Evolutionary conservation across 2,888 invertebrate species (phyloP).

Genomic region (Megaustenia siamemsis): DNA sequence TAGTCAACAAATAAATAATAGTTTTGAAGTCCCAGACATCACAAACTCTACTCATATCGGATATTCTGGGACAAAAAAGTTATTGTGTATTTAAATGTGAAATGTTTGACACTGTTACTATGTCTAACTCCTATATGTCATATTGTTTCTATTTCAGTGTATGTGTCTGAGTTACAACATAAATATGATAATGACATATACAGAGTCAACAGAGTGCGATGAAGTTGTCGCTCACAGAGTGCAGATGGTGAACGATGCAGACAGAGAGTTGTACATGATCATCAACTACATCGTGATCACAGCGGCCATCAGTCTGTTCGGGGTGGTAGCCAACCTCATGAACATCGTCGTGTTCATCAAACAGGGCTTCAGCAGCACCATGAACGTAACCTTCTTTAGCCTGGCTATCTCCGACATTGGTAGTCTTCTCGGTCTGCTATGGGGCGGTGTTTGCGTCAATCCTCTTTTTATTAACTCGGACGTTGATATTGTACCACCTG

Average conservation of each 20-base stretch:
- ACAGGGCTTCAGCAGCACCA: conserved; percentile 24
- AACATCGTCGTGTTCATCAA: neutral
- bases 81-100: no score
- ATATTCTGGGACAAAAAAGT: no score
- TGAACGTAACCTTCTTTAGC: neutral
- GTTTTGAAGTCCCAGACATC: no score
- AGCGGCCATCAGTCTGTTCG: neutral
- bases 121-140: no score
- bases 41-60: no score
- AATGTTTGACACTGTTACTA: no score
- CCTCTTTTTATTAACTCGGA: conserved; percentile 24
- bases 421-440: neutral
- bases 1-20: no score
- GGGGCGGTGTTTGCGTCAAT: conserved; percentile 5
- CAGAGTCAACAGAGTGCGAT: no score
- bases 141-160: no score
- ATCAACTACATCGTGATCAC: neutral
- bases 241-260: neutral
- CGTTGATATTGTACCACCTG: neutral
- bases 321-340: neutral
- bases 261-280: neutral
- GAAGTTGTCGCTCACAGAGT: no score
- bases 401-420: conserved; percentile 22
- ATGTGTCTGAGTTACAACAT: no score
- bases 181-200: no score